Evolutionary conservation across 1,140 invertebrate genomes (phyloP), one percentile per base, ranked within the genome.

Genomic region (Brachionus asplanchnoidis): DNA sequence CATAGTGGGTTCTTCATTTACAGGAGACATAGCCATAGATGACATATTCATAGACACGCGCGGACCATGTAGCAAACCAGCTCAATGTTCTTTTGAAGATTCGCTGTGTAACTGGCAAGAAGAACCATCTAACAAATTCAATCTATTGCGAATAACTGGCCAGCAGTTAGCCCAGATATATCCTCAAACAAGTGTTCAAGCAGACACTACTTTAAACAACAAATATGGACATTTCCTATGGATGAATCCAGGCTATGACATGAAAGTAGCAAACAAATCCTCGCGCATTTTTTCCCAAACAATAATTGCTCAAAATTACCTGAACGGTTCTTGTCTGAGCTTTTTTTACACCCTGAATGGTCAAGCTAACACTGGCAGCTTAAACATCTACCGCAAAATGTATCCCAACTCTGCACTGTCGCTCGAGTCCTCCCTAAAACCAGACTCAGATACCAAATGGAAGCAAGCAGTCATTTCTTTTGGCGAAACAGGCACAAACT

Each of bases 21-120:
- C 93, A 86, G 93, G 93, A 17, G 93, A 94, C 86, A 93, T 94
- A 86, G 93, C 93, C 12, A 91, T 94, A 20, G 93, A 94, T 88
- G 93, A 94, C 85, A 91, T 94, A 26, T 85, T 20, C 7, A 86
- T 87, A 46, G 14, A 80, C 9, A 23, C 86, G 1, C 65, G 40
- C 36, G 26, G 40, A 20, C 28, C 80, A 26, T 87, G 87, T 53
- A 82, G 85, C n/a, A 56, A 78, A 26, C 14, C 78, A 40, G 86
- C 84, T 12, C 85, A 80, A 17, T 87, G 87, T 46, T 84, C 85
- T 9, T 87, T 87, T 50, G 87, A 87, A 77, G 84, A 87, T 17
- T 86, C 85, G 40, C 84, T 84, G 70, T 87, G 87, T 50, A 32
- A 77, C 5, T 87, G 86, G 86, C 36, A 42, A 44, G n/a, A 32